Percentiles rank a stretch among this genome's conserved stretches.
phyloP scores from a whole-genome alignment of 2,888 invertebrate genomes.

The Metalampra italica region DNA sequence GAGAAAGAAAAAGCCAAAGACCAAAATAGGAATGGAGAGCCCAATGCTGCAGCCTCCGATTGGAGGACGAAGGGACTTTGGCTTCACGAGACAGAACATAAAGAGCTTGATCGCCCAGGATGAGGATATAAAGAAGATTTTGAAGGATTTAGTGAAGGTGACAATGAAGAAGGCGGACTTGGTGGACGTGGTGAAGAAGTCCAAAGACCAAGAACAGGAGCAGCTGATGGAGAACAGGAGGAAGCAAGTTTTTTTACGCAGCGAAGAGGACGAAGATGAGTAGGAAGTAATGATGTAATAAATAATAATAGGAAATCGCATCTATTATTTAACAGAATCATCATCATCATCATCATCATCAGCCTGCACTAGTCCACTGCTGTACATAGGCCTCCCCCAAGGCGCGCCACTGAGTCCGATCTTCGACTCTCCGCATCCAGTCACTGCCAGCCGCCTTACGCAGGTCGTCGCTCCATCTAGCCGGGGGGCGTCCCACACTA shows the following conservation, averaged over 20 bases:
- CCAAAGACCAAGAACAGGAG: background rate
- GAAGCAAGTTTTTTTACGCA: background rate
- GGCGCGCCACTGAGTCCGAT: too few relatives aligned
- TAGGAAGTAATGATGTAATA: too few relatives aligned
- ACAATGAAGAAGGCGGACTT: slow-evolving; percentile 68
- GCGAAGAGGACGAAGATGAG: slow-evolving; percentile 13
- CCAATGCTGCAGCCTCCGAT: slow-evolving; percentile 23
- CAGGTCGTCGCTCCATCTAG: too few relatives aligned
- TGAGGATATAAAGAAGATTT: slow-evolving; percentile 62
- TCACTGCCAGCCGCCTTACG: too few relatives aligned
- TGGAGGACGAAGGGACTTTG: slow-evolving; percentile 38
- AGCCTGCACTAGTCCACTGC: too few relatives aligned
- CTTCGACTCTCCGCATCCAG: too few relatives aligned
- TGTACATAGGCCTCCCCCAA: too few relatives aligned
- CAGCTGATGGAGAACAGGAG: background rate
- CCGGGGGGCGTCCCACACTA: too few relatives aligned
- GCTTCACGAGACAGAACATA: slow-evolving; percentile 55
- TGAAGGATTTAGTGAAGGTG: slow-evolving; percentile 63
- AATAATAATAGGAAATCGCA: too few relatives aligned
- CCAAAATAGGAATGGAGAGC: slow-evolving; percentile 6
- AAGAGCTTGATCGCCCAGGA: slow-evolving; percentile 58
- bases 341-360: too few relatives aligned
- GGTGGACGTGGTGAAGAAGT: slow-evolving; percentile 40
- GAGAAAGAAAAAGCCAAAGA: slow-evolving; percentile 38
- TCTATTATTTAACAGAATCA: too few relatives aligned